Conservation (phyloP, 1,140 invertebrate species). For the Oryzaephilus surinamensis region DNA sequence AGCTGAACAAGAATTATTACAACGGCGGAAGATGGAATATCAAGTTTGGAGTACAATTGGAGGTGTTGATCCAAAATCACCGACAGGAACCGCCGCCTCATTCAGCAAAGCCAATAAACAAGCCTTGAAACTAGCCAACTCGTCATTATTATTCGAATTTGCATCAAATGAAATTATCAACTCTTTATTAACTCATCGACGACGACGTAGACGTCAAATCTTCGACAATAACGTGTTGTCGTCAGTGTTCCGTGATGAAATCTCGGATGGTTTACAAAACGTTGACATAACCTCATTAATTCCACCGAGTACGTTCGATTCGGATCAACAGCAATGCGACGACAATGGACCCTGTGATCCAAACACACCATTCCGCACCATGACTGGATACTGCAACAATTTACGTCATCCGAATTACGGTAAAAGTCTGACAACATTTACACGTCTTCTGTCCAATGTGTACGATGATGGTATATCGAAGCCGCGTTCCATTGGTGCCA, state of each 20-base stretch:
- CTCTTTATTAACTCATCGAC: too few species aligned
- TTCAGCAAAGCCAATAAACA: constrained; percentile 80
- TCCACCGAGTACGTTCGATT: constrained; percentile 37
- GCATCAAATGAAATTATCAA: constrained; percentile 76
- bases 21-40: constrained; percentile 63
- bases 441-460: constrained; percentile 69
- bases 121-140: constrained; percentile 70
- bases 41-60: constrained; percentile 64
- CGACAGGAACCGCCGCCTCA: constrained; percentile 74
- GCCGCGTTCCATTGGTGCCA: constrained; percentile 60
- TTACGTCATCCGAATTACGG: constrained; percentile 74
- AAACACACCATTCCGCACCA: constrained; percentile 65
- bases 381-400: constrained; percentile 88
- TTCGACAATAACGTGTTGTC: constrained; percentile 58
- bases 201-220: constrained; percentile 56
- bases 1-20: constrained; percentile 60
- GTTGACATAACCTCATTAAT: constrained; percentile 54
- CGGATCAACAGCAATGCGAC: constrained; percentile 44
- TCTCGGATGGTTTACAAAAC: constrained; percentile 59
- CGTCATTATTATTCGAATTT: constrained; percentile 77
- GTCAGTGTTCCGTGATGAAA: constrained; percentile 51
- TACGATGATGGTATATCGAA: constrained; percentile 86
- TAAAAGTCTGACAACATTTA: constrained; percentile 76
- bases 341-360: constrained; percentile 67
- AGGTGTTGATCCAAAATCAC: constrained; percentile 71